phyloP scores from a whole-genome alignment of 2,888 invertebrate genomes.

The Achlya flavicornis region DNA sequence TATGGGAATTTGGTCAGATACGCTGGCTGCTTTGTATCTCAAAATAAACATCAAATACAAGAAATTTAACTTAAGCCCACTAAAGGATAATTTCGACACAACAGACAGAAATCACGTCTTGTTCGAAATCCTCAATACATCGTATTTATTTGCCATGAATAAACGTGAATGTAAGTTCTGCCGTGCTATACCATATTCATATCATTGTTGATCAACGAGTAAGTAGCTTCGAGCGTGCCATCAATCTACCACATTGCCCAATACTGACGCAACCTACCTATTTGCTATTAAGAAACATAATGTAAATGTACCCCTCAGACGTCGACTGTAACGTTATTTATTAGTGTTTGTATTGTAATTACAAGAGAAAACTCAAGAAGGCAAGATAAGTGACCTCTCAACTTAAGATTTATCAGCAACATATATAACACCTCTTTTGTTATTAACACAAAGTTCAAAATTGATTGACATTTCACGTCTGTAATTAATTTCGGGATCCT shows the following conservation, averaged over 20 bases:
- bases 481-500: slow-evolving; percentile 5
- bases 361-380: slow-evolving; percentile 13
- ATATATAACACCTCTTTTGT: background rate
- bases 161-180: slow-evolving; percentile 6
- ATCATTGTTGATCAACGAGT: slow-evolving; percentile 13
- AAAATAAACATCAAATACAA: no score
- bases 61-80: no score
- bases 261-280: slow-evolving; percentile 34
- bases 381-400: slow-evolving; percentile 13
- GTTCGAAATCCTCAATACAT: slow-evolving; percentile 7
- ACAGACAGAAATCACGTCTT: background rate
- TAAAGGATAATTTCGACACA: no score
- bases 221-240: slow-evolving; percentile 18
- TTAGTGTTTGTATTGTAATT: slow-evolving; percentile 30
- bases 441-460: background rate
- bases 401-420: background rate
- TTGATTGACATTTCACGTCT: background rate
- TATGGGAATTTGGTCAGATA: no score
- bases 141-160: slow-evolving; percentile 7
- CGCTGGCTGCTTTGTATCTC: no score
- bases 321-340: slow-evolving; percentile 34
- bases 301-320: slow-evolving; percentile 44
- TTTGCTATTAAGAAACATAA: slow-evolving; percentile 39
- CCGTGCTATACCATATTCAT: slow-evolving; percentile 11
- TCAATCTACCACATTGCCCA: slow-evolving; percentile 33